Base-by-base conservation (phyloP, 2,888 invertebrate genomes). In the Tetranychus truncatus region DNA sequence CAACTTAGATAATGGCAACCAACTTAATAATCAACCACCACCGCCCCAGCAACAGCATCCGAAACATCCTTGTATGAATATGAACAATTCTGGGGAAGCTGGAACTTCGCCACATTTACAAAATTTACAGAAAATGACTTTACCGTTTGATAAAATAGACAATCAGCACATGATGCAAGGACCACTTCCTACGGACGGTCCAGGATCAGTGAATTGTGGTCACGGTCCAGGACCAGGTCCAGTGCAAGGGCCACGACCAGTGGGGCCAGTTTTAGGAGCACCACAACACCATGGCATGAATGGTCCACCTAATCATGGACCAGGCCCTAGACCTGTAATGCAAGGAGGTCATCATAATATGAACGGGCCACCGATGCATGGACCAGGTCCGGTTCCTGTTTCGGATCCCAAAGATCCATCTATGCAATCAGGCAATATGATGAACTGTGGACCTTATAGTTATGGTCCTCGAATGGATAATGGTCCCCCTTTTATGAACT, bases 121-220 rank as follows among this genome's bases (percentile, higher is more conserved):
- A 74, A 79, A 78, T 76, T 74, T 79, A 21, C 79, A 79, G 72
- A 79, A 79, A 77, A 79, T 79, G 79, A 76, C 79, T 11, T 78
- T 77, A 72, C 79, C 79, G 11, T 79, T 77, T 76, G 79, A 79
- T 55, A 76, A 74, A 15, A 55, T 55, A 6, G 15, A 55, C 55
- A 55, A 55, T 55, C 55, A 55, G 7, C 55, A 55, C 7, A 7
- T 55, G 55, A 55, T 55, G 55, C 15, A 9, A 15, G 55, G 55
- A 55, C 55, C 55, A 55, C 2, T 15, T 74, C 74, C 44, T 76
- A 76, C 67, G 76, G 6, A 55, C 7, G 55, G 55, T 55, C 55
- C 55, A 15, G 55, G 55, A 55, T 5, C 34, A 34, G 34, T 3
- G 34, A 55, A 55, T 55, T 9, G 55, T 55, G 55, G 55, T 1